phyloP scores from a whole-genome alignment of 2,888 invertebrate genomes.

The Micropterix aruncella region DNA sequence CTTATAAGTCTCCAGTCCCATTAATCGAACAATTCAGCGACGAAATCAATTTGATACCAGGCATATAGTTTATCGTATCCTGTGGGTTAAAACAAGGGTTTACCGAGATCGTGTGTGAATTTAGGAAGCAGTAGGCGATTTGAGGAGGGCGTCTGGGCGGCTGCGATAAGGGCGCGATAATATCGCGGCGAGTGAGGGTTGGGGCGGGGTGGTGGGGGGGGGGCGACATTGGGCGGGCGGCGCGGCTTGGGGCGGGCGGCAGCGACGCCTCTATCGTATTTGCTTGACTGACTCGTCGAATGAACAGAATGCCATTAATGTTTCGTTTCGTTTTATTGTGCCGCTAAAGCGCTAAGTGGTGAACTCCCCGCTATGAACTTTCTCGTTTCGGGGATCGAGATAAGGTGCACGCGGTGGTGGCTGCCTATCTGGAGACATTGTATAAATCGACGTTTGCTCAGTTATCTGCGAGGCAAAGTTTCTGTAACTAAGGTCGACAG shows the following conservation, averaged over 20 bases:
- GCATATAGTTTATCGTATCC: background rate
- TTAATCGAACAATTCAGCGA: no score
- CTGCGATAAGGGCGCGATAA: conserved; percentile 20
- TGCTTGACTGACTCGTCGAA: background rate
- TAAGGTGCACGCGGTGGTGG: no score
- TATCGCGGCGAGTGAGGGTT: conserved; percentile 19
- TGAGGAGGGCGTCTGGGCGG: background rate
- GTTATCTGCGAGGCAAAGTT: no score
- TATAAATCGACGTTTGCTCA: no score
- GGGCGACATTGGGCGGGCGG: conserved; percentile 20
- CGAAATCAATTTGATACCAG: no score
- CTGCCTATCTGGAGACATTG: no score
- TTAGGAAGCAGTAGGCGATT: background rate
- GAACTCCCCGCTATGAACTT: no score
- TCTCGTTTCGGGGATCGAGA: no score
- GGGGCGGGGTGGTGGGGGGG: conserved; percentile 13
- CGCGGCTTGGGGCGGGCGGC: conserved; percentile 16
- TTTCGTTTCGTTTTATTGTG: background rate
- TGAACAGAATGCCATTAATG: conserved; percentile 11
- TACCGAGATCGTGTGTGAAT: background rate
- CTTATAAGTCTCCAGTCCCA: no score
- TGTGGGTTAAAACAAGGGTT: background rate
- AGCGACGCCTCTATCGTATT: conserved; percentile 3
- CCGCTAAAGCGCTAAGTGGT: background rate
- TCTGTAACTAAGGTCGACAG: no score